Evolutionary conservation across 2,888 invertebrate genomes (phyloP).

Genomic region (Lasioglossum marginatum): DNA sequence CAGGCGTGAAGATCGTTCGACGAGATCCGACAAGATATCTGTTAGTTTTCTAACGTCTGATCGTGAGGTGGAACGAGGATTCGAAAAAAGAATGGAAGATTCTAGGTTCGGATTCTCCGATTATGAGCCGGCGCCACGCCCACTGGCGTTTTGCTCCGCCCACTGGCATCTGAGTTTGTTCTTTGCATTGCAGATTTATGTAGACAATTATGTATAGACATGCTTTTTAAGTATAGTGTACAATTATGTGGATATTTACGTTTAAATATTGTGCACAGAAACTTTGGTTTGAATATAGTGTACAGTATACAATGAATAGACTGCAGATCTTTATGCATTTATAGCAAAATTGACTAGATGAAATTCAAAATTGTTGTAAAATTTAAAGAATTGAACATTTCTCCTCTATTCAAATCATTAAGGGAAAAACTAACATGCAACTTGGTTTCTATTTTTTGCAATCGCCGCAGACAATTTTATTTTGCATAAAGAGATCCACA

Average conservation of each 20-base stretch:
- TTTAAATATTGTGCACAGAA: neutral
- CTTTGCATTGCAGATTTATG: neutral
- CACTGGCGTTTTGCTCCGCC: neutral
- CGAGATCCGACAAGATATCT: neutral
- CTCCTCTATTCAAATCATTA: too few species aligned
- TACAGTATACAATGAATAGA: too few species aligned
- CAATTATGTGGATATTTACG: neutral
- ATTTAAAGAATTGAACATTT: too few species aligned
- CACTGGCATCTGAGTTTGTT: neutral
- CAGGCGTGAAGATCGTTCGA: neutral
- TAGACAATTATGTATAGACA: neutral
- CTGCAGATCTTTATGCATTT: too few species aligned
- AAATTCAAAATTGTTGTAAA: too few species aligned
- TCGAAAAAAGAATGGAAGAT: neutral
- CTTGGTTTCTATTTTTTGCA: too few species aligned
- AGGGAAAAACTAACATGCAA: too few species aligned
- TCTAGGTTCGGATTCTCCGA: neutral
- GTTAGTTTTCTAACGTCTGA: neutral
- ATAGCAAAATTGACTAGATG: too few species aligned
- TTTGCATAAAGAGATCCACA: too few species aligned
- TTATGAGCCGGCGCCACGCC: neutral
- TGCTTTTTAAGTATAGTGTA: neutral
- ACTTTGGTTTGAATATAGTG: neutral
- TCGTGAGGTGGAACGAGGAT: neutral
- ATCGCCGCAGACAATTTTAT: too few species aligned